Conservation (phyloP, 2,797 vertebrate genomes). For the Enteromius paludinosus region DNA sequence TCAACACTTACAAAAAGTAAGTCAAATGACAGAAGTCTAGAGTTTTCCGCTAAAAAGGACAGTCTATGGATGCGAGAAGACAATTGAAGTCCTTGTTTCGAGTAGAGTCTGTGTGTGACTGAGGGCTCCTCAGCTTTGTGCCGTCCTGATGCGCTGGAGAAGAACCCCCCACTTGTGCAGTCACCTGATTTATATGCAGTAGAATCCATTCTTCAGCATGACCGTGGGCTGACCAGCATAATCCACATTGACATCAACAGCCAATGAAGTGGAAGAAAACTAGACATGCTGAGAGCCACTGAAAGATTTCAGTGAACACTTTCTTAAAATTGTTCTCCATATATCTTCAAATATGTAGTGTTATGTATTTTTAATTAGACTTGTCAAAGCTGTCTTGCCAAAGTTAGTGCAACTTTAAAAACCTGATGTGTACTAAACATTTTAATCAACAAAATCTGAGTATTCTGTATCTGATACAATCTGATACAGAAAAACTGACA, state of each 20-base stretch:
- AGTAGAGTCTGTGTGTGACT: constrained; percentile 49
- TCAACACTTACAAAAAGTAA: not conserved
- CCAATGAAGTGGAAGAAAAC: constrained; percentile 49
- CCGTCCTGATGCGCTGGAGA: constrained; percentile 50
- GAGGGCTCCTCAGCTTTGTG: constrained; percentile 62
- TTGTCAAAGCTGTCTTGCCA: not conserved
- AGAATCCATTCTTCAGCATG: constrained; percentile 71
- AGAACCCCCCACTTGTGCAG: constrained; percentile 75
- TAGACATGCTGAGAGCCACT: constrained; percentile 16
- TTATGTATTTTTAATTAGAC: not conserved
- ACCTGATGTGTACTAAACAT: not conserved
- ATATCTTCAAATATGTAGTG: not conserved
- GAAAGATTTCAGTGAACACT: not conserved
- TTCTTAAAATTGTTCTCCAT: not conserved
- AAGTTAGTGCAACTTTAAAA: not conserved
- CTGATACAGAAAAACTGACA: not conserved
- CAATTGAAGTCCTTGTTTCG: constrained; percentile 70
- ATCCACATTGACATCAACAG: constrained; percentile 57
- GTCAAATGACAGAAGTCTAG: not conserved
- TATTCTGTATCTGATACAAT: not conserved
- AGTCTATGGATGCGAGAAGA: constrained; percentile 62
- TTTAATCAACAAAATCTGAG: not conserved
- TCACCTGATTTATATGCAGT: constrained; percentile 86
- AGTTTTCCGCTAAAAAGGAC: constrained; percentile 11
- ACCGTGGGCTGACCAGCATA: constrained; percentile 73